phyloP scores from a whole-genome alignment of 2,888 invertebrate species.

The Onchidella celtica region DNA sequence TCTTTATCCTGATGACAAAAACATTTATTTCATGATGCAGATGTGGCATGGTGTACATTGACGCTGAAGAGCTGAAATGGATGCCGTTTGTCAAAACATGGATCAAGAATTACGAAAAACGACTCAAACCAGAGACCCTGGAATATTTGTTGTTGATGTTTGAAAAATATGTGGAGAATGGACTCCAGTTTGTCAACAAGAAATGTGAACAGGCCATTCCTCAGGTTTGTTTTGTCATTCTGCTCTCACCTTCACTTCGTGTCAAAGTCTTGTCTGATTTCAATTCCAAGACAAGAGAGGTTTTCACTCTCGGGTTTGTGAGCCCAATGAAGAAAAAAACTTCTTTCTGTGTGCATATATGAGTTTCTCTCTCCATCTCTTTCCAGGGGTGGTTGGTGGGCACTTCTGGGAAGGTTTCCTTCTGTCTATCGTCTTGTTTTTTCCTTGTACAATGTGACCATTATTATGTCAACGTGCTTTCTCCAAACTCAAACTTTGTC shows the following conservation, averaged over 20 bases:
- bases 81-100: slow-evolving; percentile 90
- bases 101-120: slow-evolving; percentile 83
- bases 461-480: too few species aligned
- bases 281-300: background rate
- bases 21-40: slow-evolving; percentile 60
- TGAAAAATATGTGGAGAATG: slow-evolving; percentile 84
- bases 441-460: too few species aligned
- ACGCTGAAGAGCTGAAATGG: slow-evolving; percentile 91
- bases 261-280: too few species aligned
- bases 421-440: too few species aligned
- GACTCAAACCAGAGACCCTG: slow-evolving; percentile 82
- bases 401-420: too few species aligned
- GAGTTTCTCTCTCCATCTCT: too few species aligned
- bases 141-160: slow-evolving; percentile 87
- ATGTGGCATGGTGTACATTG: slow-evolving; percentile 93
- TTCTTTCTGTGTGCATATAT: too few species aligned
- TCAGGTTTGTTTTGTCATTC: too few species aligned
- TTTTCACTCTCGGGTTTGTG: background rate
- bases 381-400: too few species aligned
- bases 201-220: slow-evolving; percentile 87
- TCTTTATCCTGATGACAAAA: background rate
- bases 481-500: too few species aligned
- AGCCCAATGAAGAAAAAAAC: background rate
- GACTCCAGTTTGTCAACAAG: slow-evolving; percentile 85
- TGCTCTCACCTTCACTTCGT: too few species aligned